These are phyloP conservation scores for Pristionchus fissidentatus DNA, from an alignment of 2,888 invertebrate species.

Conservation along the genomic window DNA sequence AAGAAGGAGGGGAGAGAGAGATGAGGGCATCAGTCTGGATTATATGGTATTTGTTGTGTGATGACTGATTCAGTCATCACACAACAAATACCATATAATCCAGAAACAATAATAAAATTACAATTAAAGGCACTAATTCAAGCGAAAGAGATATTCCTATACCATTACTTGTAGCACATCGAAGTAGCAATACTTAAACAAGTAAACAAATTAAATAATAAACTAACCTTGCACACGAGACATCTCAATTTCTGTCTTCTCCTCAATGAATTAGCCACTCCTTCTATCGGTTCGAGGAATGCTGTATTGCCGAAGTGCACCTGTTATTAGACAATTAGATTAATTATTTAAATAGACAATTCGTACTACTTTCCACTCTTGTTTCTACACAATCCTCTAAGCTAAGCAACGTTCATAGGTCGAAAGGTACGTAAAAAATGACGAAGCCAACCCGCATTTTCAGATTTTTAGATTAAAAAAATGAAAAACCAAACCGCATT, in stretches of 20 bases:
- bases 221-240: conserved; percentile 86
- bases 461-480: too few species aligned
- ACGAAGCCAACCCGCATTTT: too few species aligned
- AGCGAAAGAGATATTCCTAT: background rate
- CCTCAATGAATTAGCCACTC: conserved; percentile 93
- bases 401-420: too few species aligned
- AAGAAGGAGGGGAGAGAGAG: too few species aligned
- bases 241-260: conserved; percentile 97
- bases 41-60: background rate
- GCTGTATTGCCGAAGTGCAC: conserved; percentile 90
- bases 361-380: too few species aligned
- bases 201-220: background rate
- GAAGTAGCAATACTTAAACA: too few species aligned
- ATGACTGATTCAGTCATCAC: too few species aligned
- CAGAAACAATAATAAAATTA: background rate
- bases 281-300: conserved; percentile 90
- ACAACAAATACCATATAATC: background rate
- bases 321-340: conserved; percentile 51
- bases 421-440: too few species aligned
- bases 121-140: background rate
- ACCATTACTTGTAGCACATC: too few species aligned
- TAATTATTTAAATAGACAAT: background rate
- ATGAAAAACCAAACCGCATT: too few species aligned
- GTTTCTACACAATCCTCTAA: too few species aligned
- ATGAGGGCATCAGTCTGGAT: too few species aligned